Evolutionary conservation across 1,140 invertebrate genomes (phyloP).

Genomic region (Neotoxoptera formosana): DNA sequence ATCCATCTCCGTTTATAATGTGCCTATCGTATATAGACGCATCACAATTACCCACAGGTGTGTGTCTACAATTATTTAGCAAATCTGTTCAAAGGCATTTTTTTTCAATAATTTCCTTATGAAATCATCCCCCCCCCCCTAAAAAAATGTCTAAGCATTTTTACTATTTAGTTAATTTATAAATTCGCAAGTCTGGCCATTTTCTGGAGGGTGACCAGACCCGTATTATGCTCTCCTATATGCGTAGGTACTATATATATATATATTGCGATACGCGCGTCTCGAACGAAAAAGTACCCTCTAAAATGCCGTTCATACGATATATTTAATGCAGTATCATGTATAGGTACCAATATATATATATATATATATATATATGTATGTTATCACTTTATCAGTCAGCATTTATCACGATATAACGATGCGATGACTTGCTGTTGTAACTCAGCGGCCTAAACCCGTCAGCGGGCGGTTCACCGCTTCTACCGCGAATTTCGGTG

Average conservation of each 20-base stretch:
- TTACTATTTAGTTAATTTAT: not conserved
- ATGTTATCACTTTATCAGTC: not conserved
- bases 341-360: too few species aligned
- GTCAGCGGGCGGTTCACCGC: not conserved
- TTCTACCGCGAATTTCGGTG: not conserved
- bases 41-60: not conserved
- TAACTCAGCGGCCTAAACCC: not conserved
- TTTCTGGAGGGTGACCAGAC: too few species aligned
- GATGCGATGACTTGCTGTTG: not conserved
- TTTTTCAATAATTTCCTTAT: not conserved
- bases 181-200: accelerated
- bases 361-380: too few species aligned
- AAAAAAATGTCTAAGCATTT: not conserved
- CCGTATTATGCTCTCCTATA: not conserved
- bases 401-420: not conserved
- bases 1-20: too few species aligned
- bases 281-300: not conserved
- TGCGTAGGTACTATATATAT: not conserved
- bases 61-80: not conserved
- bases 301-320: not conserved
- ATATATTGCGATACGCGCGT: not conserved
- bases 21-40: not conserved
- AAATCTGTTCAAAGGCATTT: not conserved
- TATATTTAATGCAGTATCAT: not conserved
- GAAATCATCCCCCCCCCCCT: not conserved